Percentiles rank a stretch among this genome's conserved stretches.
These are phyloP conservation scores for rat (Rattus norvegicus) DNA, from an alignment of 2,113 vertebrate genomes.

Conservation along the genomic window DNA sequence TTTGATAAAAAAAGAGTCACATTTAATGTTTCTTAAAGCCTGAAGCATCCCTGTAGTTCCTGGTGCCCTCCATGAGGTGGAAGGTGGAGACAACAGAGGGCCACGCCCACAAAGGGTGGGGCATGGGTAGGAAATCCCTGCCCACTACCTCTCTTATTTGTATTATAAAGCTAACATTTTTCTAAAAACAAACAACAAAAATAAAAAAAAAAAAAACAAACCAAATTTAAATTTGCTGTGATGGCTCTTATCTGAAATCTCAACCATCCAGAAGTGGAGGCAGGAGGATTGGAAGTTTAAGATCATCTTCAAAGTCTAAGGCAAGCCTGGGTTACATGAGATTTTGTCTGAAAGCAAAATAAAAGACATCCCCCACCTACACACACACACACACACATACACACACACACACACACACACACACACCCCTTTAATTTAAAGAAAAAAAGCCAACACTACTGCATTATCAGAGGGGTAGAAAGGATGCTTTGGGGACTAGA, in stretches of 20 bases:
- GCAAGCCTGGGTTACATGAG: neutral
- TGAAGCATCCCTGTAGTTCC: accelerated
- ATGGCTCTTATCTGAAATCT: neutral
- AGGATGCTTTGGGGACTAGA: accelerated
- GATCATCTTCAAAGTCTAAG: neutral
- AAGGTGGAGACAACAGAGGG: no score
- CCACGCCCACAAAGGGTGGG: neutral
- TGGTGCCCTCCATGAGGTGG: neutral
- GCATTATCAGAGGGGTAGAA: neutral
- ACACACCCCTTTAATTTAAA: neutral
- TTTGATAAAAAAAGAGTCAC: neutral
- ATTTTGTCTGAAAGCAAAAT: neutral
- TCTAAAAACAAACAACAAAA: neutral
- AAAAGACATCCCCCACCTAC: neutral
- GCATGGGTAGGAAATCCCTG: neutral
- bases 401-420: no score
- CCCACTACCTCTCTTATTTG: neutral
- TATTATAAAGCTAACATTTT: neutral
- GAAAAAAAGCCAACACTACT: neutral
- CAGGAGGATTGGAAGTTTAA: neutral
- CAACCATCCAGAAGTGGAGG: neutral
- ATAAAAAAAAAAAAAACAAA: neutral
- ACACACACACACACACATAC: neutral
- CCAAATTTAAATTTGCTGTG: neutral
- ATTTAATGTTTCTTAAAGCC: neutral